Percentiles rank a stretch among this genome's conserved stretches.
Conservation (phyloP, 2,888 invertebrate genomes). For the Syrista parreyssii region DNA sequence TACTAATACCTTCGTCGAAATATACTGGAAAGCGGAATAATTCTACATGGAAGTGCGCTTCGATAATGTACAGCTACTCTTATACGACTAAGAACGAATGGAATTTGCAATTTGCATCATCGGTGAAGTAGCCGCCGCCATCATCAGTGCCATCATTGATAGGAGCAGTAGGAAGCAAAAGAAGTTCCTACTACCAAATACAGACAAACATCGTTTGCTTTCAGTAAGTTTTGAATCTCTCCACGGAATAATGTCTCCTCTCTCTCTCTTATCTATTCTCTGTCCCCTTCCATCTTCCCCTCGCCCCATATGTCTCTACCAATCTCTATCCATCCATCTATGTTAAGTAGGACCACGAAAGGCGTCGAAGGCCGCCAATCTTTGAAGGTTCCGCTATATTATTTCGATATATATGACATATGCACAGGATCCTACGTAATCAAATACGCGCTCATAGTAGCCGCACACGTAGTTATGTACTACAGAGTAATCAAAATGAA, state of each 20-base stretch:
- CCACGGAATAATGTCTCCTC: not conserved
- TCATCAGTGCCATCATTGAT: not conserved
- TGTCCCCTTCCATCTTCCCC: conserved; percentile 8
- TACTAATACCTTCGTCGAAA: not conserved
- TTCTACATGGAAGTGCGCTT: not conserved
- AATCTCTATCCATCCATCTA: not conserved
- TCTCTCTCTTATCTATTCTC: conserved; percentile 10
- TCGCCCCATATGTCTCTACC: not conserved
- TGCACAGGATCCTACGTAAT: not conserved
- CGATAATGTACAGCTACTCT: not conserved
- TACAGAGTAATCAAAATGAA: not conserved
- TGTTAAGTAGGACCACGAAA: conserved; percentile 19
- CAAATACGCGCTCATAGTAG: not conserved
- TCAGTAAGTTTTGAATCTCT: not conserved
- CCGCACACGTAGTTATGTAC: not conserved
- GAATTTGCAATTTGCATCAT: not conserved
- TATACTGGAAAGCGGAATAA: not conserved
- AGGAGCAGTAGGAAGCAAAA: not conserved
- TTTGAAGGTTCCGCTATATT: conserved; percentile 17
- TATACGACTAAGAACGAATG: not conserved
- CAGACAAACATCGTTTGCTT: not conserved
- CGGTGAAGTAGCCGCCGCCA: not conserved
- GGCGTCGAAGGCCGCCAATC: conserved; percentile 23
- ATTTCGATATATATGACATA: conserved; percentile 15
- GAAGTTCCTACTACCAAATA: not conserved